A percentile compares a stretch with the other conserved stretches of the same genome.
Evolutionary conservation across 53 echinoderm and acorn worm species (phyloP).

Genomic region (Holothuria leucospilota): DNA sequence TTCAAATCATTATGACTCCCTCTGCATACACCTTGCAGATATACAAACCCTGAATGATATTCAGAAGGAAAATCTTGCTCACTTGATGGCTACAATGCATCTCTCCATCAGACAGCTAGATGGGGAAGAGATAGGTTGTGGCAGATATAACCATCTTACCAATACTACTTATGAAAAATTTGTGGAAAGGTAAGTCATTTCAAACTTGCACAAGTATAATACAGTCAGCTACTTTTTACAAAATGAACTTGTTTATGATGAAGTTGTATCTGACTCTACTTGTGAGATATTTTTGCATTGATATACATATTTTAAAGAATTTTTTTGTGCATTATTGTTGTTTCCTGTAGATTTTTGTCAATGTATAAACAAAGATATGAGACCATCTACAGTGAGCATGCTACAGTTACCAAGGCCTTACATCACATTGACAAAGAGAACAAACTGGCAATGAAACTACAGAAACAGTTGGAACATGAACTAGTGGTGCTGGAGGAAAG

Average conservation of each 20-base stretch:
- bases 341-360: conserved; percentile 76
- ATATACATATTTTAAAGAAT: too few species aligned
- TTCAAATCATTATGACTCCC: neutral
- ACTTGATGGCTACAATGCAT: conserved; percentile 94
- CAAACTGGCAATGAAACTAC: conserved; percentile 86
- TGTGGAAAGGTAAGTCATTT: conserved; percentile 81
- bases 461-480: conserved; percentile 96
- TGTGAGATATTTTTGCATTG: neutral
- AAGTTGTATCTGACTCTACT: neutral
- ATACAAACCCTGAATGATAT: conserved; percentile 71
- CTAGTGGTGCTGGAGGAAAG: conserved; percentile 90
- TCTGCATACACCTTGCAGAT: conserved; percentile 52
- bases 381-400: conserved; percentile 79
- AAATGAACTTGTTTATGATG: too few species aligned
- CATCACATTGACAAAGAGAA: conserved; percentile 97
- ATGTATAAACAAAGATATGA: conserved; percentile 84
- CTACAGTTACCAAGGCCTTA: conserved; percentile 82
- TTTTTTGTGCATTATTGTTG: conserved; percentile 1
- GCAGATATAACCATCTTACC: conserved; percentile 86
- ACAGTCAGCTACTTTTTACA: too few species aligned
- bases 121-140: conserved; percentile 88
- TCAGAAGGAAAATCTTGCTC: conserved; percentile 96
- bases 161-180: conserved; percentile 97
- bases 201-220: too few species aligned
- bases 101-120: conserved; percentile 93